Percentiles rank a stretch among this genome's conserved stretches.
Conservation (phyloP, 2,888 invertebrate species). For the Aspidapion aeneum region DNA sequence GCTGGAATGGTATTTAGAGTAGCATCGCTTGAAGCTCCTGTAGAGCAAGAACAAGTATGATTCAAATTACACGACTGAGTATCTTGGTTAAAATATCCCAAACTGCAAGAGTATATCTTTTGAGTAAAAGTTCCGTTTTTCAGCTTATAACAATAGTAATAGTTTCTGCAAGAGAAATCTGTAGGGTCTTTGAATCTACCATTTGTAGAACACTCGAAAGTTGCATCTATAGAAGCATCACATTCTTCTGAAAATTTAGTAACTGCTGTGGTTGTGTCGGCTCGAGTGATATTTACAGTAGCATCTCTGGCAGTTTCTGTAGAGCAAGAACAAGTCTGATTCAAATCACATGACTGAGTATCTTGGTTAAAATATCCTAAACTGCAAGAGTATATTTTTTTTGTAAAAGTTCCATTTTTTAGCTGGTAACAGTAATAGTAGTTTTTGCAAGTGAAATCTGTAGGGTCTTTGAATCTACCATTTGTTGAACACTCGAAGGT, state of each 20-base stretch:
- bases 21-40: neutral
- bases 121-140: slow-evolving; percentile 20
- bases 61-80: slow-evolving; percentile 5
- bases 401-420: neutral
- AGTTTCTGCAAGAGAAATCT: slow-evolving; percentile 28
- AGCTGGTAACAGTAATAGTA: slow-evolving; percentile 47
- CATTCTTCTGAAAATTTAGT: neutral
- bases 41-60: slow-evolving; percentile 33
- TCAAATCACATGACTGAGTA: neutral
- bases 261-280: neutral
- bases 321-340: neutral
- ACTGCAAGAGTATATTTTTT: neutral
- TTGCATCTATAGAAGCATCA: neutral
- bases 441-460: slow-evolving; percentile 44
- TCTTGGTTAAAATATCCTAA: neutral
- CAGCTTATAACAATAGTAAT: slow-evolving; percentile 24
- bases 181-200: slow-evolving; percentile 25
- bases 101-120: slow-evolving; percentile 33
- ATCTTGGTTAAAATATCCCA: slow-evolving; percentile 4
- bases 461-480: slow-evolving; percentile 25
- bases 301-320: neutral
- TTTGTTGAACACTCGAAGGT: slow-evolving; percentile 18
- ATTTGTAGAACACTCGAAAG: neutral
- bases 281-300: neutral
- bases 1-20: too few relatives aligned